A percentile compares a stretch with the other conserved stretches of the same genome.
phyloP scores from a whole-genome alignment of 2,888 invertebrate genomes.

The Octodonta nipae region DNA sequence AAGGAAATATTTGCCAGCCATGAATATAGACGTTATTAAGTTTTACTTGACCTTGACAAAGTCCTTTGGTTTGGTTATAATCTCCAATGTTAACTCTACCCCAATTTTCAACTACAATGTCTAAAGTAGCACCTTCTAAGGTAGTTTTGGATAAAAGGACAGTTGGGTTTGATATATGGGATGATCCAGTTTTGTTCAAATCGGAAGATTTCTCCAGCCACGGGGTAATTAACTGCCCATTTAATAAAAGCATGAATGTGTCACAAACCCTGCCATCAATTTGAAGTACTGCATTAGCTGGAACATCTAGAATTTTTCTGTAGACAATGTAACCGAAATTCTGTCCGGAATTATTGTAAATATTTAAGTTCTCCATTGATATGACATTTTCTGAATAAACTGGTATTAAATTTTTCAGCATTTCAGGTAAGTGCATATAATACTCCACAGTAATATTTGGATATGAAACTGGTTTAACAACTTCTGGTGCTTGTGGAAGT shows the following conservation, averaged over 20 bases:
- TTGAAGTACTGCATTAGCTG: constrained; percentile 23
- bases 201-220: constrained; percentile 22
- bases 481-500: constrained; percentile 27
- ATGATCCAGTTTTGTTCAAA: constrained; percentile 35
- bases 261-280: constrained; percentile 36
- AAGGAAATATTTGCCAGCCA: constrained; percentile 37
- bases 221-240: constrained; percentile 31
- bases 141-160: constrained; percentile 21
- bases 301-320: constrained; percentile 28
- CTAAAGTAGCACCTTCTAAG: constrained; percentile 26
- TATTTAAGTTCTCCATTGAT: constrained; percentile 29
- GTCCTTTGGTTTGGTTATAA: constrained; percentile 33
- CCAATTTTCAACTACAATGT: constrained; percentile 56
- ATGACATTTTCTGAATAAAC: constrained; percentile 12
- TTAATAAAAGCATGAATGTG: constrained; percentile 38
- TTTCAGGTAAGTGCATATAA: constrained; percentile 16
- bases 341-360: constrained; percentile 39
- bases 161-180: constrained; percentile 28
- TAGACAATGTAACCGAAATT: constrained; percentile 44
- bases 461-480: constrained; percentile 27
- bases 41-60: constrained; percentile 35
- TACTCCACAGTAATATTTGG: constrained; percentile 19
- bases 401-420: constrained; percentile 12
- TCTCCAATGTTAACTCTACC: constrained; percentile 57
- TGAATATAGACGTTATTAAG: constrained; percentile 32